phyloP scores from a whole-genome alignment of 2,113 vertebrate species.

The Chaetops frenatus region DNA sequence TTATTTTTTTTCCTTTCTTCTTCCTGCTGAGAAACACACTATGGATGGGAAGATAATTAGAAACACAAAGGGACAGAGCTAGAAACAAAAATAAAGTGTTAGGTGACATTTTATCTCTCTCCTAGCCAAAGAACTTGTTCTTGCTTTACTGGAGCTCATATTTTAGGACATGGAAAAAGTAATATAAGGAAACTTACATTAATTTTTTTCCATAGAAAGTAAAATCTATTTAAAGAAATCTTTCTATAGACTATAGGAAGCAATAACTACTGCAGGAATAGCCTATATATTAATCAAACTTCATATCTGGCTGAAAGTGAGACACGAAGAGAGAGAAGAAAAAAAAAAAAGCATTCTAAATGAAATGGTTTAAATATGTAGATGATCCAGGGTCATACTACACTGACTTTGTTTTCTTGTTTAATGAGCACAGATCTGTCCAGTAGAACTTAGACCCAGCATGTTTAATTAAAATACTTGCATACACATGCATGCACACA shows the following conservation, averaged over 20 bases:
- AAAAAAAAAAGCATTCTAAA: not conserved
- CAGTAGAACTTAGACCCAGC: slow-evolving; percentile 6
- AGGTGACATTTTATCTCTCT: not conserved
- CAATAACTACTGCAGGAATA: not conserved
- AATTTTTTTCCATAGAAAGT: not conserved
- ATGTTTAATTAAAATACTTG: slow-evolving; percentile 48
- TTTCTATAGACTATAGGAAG: not conserved
- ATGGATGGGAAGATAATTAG: not conserved
- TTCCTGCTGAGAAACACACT: not conserved
- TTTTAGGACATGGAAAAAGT: not conserved
- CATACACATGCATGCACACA: not conserved
- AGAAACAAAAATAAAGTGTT: not conserved
- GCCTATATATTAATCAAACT: not conserved
- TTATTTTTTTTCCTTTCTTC: not conserved
- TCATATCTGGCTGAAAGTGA: not conserved
- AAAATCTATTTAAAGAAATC: not conserved
- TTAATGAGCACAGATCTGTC: slow-evolving; percentile 20
- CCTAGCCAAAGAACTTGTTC: not conserved
- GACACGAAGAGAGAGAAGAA: not conserved
- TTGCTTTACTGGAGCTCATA: not conserved
- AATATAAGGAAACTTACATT: not conserved
- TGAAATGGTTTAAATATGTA: not conserved
- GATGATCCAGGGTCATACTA: not conserved
- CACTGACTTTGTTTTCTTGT: not conserved
- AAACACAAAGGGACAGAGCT: not conserved